Percentiles rank a stretch among this genome's conserved stretches.
Conservation (phyloP, 1,140 invertebrate species). For the Bombus waltoni region DNA sequence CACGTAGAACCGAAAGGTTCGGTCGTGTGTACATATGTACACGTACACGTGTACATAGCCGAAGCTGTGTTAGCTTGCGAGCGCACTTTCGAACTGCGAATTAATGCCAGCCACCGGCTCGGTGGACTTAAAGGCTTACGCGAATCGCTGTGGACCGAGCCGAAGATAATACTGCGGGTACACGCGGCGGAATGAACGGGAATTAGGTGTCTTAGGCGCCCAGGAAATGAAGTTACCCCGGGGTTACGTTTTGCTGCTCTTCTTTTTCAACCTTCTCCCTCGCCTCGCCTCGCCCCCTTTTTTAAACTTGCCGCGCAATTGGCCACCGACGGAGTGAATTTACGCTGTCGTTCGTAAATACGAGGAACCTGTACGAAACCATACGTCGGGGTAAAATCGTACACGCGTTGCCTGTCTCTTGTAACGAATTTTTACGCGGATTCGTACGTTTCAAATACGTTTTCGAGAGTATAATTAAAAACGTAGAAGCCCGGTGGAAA, state of each 20-base stretch:
- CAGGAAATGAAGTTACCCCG: conserved; percentile 25
- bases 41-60: background rate
- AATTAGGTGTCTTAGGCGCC: conserved; percentile 44
- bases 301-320: background rate
- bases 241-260: background rate
- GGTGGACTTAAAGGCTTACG: conserved; percentile 52
- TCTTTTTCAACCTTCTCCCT: no score
- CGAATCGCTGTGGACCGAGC: conserved; percentile 52
- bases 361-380: no score
- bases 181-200: conserved; percentile 41
- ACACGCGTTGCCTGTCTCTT: no score
- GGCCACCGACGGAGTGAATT: background rate
- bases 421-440: no score
- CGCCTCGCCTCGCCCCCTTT: background rate
- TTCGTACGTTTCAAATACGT: no score
- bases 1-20: background rate
- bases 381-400: no score
- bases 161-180: conserved; percentile 55
- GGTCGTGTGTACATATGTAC: background rate
- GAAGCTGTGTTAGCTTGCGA: background rate
- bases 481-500: no score
- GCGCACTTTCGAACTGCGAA: conserved; percentile 47
- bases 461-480: no score
- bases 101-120: conserved; percentile 48
- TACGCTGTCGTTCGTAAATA: background rate